Evolutionary conservation across 1,140 invertebrate genomes (phyloP), one percentile per base, ranked within the genome.

Genomic region (Thaumetopoea pityocampa): DNA sequence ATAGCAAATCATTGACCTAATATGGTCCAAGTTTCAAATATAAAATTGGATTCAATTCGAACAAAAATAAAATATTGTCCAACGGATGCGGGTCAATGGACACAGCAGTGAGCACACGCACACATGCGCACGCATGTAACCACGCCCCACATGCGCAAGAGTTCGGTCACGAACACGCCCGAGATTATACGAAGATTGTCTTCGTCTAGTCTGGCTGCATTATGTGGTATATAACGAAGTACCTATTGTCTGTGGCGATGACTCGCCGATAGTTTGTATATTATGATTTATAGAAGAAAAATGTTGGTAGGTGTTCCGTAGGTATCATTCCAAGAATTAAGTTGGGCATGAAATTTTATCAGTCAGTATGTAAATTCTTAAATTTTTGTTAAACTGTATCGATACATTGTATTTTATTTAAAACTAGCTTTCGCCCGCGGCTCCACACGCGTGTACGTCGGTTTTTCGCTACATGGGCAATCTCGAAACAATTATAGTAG

Each of bases 171-270:
- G 72, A 77, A 45, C 60, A 44, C 33, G 49, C 45, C 50, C 55
- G 61, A 65, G 67, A 73, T 73, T 65, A 66, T 50, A 56, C 59
- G 40, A 50, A 68, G 72, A 74, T 71, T 74, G 67, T 73, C 64
- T 71, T 67, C 50, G 58, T 62, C 61, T 57, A 62, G 58, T 23
- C 35, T 42, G 14, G 23, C 38, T 23, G 33, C 35, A 36, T 34
- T 55, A 47, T 59, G 38, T 59, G 33, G n/a, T 37, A 40, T 26
- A 45, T 34, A 40, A 42, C 41, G 17, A 40, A 45, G 47, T 54
- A 28, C 33, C 46, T 54, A 54, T 59, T 59, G 51, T 59, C 35
- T 50, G 40, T 38, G 5, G 32, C 37, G 17, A 42, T 43, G 43
- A 33, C 51, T 51, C 12, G 8, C 19, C 29, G 33, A 45, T 40